A percentile compares a stretch with the other conserved stretches of the same genome.
phyloP scores from a whole-genome alignment of 2,888 invertebrate species.

The Dromius quadrimaculatus region DNA sequence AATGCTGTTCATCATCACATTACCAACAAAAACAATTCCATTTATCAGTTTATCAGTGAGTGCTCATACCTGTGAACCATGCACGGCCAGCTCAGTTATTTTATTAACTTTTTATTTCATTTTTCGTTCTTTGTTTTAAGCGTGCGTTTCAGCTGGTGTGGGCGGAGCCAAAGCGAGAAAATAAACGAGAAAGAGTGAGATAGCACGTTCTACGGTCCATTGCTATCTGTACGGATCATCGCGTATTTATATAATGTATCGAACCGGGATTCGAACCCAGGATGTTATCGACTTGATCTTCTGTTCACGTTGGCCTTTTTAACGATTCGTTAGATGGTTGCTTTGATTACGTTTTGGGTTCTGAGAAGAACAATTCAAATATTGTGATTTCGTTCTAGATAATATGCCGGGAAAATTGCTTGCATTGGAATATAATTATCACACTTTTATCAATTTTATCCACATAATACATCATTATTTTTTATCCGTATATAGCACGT shows the following conservation, averaged over 20 bases:
- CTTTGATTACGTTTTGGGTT: conserved; percentile 30
- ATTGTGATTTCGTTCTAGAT: conserved; percentile 17
- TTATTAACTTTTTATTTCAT: conserved; percentile 45
- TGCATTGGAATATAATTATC: conserved; percentile 30
- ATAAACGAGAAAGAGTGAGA: conserved; percentile 30
- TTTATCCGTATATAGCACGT: too few relatives aligned
- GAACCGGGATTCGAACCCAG: conserved; percentile 38
- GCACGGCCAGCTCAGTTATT: conserved; percentile 33
- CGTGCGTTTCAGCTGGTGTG: conserved; percentile 31
- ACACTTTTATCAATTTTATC: conserved; percentile 29
- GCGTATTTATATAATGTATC: conserved; percentile 47
- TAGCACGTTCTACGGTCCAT: neutral
- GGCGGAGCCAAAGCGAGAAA: conserved; percentile 37
- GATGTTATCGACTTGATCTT: conserved; percentile 27
- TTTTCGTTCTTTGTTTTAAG: conserved; percentile 43
- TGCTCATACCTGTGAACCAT: neutral
- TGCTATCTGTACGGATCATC: conserved; percentile 38
- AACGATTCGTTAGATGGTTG: conserved; percentile 34
- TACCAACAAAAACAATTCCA: conserved; percentile 34
- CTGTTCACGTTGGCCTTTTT: conserved; percentile 29
- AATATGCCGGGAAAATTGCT: conserved; percentile 1
- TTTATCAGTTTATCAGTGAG: conserved; percentile 18
- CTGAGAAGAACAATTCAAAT: conserved; percentile 36
- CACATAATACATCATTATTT: conserved; percentile 3
- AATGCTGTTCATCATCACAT: conserved; percentile 31